Conservation (phyloP, 2,113 vertebrate genomes). For the Nycticebus coucang region DNA sequence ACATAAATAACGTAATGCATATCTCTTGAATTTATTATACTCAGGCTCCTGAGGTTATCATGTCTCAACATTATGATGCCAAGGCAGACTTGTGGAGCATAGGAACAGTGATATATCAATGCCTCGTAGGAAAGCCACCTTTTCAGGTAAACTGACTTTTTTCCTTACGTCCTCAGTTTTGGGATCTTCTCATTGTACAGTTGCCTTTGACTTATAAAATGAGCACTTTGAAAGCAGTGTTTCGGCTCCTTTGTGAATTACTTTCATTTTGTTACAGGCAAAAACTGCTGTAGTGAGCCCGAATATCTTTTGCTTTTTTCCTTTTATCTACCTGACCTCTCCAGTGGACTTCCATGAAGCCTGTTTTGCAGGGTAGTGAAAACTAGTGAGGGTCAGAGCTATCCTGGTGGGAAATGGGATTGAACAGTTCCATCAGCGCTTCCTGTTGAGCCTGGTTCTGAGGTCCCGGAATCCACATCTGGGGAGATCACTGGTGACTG, state of each 20-base stretch:
- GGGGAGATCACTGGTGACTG: not conserved
- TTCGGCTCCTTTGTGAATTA: conserved; percentile 29
- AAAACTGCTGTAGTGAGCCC: not conserved
- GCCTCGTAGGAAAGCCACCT: conserved; percentile 98
- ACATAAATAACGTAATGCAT: not conserved
- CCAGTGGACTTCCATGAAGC: not conserved
- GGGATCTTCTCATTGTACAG: not conserved
- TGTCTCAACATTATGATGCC: conserved; percentile 99
- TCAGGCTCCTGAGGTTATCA: conserved; percentile 98
- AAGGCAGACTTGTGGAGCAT: conserved; percentile 99
- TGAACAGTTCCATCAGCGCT: not conserved
- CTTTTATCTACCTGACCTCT: not conserved
- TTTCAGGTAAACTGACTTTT: conserved; percentile 91
- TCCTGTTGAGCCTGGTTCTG: not conserved
- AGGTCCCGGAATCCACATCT: not conserved
- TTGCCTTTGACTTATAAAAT: conserved; percentile 46
- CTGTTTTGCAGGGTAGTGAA: not conserved
- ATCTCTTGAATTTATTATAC: conserved; percentile 57
- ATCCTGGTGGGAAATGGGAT: not conserved
- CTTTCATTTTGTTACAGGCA: not conserved
- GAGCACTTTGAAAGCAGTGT: not conserved
- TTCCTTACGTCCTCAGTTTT: not conserved
- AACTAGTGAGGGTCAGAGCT: not conserved
- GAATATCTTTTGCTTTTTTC: not conserved
- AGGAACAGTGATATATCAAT: conserved; percentile 97